Evolutionary conservation across 2,888 invertebrate genomes (phyloP).

Genomic region (Smittia sp.): DNA sequence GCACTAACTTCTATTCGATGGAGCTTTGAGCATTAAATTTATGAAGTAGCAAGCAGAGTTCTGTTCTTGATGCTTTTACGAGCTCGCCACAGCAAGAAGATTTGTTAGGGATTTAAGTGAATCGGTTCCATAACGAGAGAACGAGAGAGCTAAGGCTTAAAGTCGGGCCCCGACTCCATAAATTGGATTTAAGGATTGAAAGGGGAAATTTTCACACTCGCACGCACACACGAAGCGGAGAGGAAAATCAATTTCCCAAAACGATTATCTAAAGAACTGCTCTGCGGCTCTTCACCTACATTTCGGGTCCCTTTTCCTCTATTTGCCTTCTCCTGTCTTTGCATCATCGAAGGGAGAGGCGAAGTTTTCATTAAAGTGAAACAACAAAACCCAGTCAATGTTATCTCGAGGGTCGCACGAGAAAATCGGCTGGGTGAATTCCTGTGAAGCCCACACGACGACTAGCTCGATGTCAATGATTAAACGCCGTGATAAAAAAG

Average conservation of each 20-base stretch:
- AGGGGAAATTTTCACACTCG: neutral
- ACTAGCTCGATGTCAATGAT: no score
- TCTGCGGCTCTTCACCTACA: neutral
- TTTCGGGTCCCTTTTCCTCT: neutral
- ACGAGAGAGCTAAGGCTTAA: neutral
- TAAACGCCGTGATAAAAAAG: no score
- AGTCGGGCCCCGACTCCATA: neutral
- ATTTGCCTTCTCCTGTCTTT: neutral
- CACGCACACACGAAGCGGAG: neutral
- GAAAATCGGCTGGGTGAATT: no score
- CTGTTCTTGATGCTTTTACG: slow-evolving; percentile 38
- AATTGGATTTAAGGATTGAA: neutral
- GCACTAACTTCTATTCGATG: slow-evolving; percentile 20
- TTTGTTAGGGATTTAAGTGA: neutral
- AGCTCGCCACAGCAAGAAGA: slow-evolving; percentile 10
- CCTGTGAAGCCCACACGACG: no score
- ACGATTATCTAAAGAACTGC: slow-evolving; percentile 1
- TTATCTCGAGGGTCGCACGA: no score
- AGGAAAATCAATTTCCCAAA: slow-evolving; percentile 7
- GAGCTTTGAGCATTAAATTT: slow-evolving; percentile 40
- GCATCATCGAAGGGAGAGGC: neutral
- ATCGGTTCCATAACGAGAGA: neutral
- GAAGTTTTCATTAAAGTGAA: neutral
- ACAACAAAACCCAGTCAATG: neutral
- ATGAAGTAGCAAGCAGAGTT: slow-evolving; percentile 28